Evolutionary conservation across 2,797 vertebrate genomes (phyloP), one percentile per base, ranked within the genome.

Genomic region (Toxotes lorentzi): DNA sequence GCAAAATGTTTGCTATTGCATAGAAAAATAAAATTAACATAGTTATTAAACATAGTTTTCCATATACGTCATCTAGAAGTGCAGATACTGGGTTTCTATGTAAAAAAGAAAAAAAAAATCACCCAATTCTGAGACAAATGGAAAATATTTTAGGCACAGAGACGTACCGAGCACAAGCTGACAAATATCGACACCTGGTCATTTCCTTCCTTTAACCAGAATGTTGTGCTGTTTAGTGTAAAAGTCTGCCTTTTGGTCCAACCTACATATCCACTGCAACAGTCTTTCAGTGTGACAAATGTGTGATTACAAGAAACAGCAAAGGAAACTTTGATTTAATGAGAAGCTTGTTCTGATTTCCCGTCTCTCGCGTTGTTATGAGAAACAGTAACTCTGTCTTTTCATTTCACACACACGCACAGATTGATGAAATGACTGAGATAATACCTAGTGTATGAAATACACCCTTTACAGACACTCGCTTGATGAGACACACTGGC

Each of bases 291-390:
- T 45, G 10, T 24, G 35, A 65, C 61, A 70, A 67, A 51, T 19
- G 27, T 73, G 67, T 48, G 35, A 51, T 77, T 71, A 75, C 69
- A 65, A 76, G 64, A 85, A 81, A 65, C n/a, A 62, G 64, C 32
- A 69, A 58, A 66, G 76, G 67, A 76, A 70, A 70, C 53, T 63
- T 48, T 17, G 56, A 58, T 58, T 34, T 51, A 16, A 79, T 24
- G 53, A 73, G 69, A 68, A 34, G 45, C 69, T 45, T 51, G 13
- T 47, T 73, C 38, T 38, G 43, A 76, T 62, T 78, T 70, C 56
- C 43, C 70, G 38, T 71, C 13, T 74, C 7, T 62, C 23, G 35
- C 32, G 45, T 30, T 47, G 57, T 80, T 70, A 69, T 23, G 23
- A 74, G 60, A 77, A 71, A 67, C 10, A 58, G 17, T 51, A 8